Evolutionary conservation across 2,888 invertebrate species (phyloP).

Genomic region (Euproctis similis): DNA sequence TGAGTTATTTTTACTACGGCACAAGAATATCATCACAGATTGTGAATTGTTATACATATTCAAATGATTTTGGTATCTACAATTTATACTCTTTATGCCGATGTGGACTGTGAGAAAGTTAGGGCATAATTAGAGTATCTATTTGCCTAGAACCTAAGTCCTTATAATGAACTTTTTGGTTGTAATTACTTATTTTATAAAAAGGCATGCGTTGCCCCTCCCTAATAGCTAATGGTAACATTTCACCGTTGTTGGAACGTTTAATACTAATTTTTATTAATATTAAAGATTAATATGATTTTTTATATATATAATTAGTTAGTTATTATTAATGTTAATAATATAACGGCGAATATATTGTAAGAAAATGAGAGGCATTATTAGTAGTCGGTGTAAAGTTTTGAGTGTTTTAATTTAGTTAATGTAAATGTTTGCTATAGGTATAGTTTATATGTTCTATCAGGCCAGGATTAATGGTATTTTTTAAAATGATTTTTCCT

Average conservation of each 20-base stretch:
- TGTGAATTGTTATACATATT: constrained; percentile 10
- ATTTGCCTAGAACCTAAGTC: constrained; percentile 69
- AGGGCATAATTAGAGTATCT: constrained; percentile 40
- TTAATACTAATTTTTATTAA: constrained; percentile 61
- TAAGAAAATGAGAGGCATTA: constrained; percentile 54
- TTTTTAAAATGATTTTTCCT: too few relatives aligned
- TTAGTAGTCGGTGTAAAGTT: constrained; percentile 48
- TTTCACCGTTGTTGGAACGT: constrained; percentile 74
- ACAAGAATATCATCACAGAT: constrained; percentile 2
- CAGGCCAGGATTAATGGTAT: not conserved
- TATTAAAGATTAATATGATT: constrained; percentile 61
- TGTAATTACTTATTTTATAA: constrained; percentile 64
- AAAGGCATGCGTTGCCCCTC: constrained; percentile 50
- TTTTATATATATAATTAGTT: too few relatives aligned
- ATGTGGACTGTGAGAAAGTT: constrained; percentile 34
- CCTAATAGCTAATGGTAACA: constrained; percentile 69
- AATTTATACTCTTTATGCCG: constrained; percentile 21
- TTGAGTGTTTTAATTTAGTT: constrained; percentile 29
- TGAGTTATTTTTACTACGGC: too few relatives aligned
- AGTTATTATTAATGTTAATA: constrained; percentile 43
- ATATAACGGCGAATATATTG: constrained; percentile 53
- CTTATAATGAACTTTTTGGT: constrained; percentile 75
- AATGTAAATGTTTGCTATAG: constrained; percentile 4
- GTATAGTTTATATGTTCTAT: not conserved
- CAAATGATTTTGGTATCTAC: constrained; percentile 13